phyloP scores from a whole-genome alignment of 2,797 vertebrate species.

The Basileuterus tristriatus region DNA sequence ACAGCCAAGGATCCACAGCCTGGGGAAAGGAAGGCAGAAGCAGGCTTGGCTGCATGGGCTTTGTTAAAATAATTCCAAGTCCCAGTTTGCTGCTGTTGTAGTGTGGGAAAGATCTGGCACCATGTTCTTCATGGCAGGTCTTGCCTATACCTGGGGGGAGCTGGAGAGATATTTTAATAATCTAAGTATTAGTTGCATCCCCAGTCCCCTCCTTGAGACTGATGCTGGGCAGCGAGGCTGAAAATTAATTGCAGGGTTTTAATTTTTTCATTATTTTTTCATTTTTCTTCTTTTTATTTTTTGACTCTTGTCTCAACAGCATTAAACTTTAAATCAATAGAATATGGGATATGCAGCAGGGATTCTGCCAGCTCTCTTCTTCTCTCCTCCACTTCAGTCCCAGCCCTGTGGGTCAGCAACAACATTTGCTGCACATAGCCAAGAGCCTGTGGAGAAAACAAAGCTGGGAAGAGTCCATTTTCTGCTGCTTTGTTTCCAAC shows the following conservation, averaged over 20 bases:
- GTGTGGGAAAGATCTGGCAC: not conserved
- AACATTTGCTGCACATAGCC: not conserved
- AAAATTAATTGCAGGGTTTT: constrained; percentile 11
- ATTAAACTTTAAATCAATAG: constrained; percentile 9
- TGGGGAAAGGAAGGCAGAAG: not conserved
- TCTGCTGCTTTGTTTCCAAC: not conserved
- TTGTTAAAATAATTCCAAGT: not conserved
- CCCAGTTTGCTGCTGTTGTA: rapidly evolving
- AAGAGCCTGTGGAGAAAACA: not conserved
- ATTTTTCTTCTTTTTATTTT: not conserved
- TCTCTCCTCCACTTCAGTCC: not conserved
- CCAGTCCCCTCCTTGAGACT: not conserved
- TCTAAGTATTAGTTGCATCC: not conserved
- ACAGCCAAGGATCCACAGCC: rapidly evolving
- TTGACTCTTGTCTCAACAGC: not conserved
- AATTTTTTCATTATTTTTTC: not conserved
- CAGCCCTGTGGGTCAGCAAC: not conserved
- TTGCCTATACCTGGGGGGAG: not conserved
- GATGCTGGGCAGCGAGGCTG: not conserved
- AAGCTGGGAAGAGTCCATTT: not conserved
- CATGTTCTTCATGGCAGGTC: not conserved
- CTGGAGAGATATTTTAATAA: not conserved
- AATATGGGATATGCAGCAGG: not conserved
- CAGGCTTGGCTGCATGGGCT: not conserved
- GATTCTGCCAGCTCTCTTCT: not conserved